A percentile compares a stretch with the other conserved stretches of the same genome.
These are phyloP conservation scores for Cydia fagiglandana DNA, from an alignment of 1,140 invertebrate species.

Conservation along the genomic window DNA sequence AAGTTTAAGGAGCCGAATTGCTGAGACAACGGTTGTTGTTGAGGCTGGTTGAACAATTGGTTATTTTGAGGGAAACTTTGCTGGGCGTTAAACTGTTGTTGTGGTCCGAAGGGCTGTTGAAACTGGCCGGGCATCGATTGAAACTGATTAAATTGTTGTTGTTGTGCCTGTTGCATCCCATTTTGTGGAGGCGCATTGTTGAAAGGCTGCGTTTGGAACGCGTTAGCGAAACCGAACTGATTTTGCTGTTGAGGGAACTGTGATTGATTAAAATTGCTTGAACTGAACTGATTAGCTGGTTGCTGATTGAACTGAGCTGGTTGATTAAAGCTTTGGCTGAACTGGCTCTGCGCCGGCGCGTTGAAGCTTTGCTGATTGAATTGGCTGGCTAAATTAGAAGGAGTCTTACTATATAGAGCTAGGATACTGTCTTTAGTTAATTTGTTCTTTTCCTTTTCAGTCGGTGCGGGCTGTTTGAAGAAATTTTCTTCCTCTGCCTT, in stretches of 20 bases:
- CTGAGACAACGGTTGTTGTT: slow-evolving; percentile 49
- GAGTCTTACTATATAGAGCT: slow-evolving; percentile 89
- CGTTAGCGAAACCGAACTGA: slow-evolving; percentile 38
- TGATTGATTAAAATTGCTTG: slow-evolving; percentile 37
- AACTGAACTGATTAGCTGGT: slow-evolving; percentile 30
- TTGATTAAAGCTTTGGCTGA: neutral
- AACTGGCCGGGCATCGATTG: slow-evolving; percentile 56
- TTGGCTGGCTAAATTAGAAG: slow-evolving; percentile 67
- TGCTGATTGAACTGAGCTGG: slow-evolving; percentile 4
- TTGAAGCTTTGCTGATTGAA: slow-evolving; percentile 42
- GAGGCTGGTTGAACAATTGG: slow-evolving; percentile 52
- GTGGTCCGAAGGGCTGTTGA: slow-evolving; percentile 46
- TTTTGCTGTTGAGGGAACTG: slow-evolving; percentile 16
- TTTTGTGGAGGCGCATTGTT: slow-evolving; percentile 52
- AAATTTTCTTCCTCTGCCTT: slow-evolving; percentile 93
- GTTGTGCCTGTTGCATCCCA: slow-evolving; percentile 49
- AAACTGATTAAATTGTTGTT: slow-evolving; percentile 53
- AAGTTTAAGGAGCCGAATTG: slow-evolving; percentile 65
- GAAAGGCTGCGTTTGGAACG: slow-evolving; percentile 40
- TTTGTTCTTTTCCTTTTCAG: slow-evolving; percentile 87
- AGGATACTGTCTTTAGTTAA: slow-evolving; percentile 96
- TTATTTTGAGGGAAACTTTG: slow-evolving; percentile 26
- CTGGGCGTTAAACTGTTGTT: slow-evolving; percentile 50
- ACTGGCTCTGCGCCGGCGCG: slow-evolving; percentile 36
- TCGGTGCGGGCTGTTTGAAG: slow-evolving; percentile 91